Base-by-base conservation (phyloP, 2,888 invertebrate genomes). In the Bhutanitis thaidina region DNA sequence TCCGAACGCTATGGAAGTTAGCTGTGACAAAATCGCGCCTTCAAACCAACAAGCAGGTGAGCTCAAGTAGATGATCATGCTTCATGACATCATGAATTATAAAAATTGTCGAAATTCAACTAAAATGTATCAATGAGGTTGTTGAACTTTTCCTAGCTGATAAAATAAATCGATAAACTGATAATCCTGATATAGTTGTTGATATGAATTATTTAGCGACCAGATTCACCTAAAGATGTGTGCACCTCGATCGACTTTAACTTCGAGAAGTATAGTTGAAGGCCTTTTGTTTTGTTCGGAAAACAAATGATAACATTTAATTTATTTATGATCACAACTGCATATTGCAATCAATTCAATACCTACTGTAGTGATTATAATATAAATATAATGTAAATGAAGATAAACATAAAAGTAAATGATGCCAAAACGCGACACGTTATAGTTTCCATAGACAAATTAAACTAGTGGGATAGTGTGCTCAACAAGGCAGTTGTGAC, bases 21-120 rank as follows among this genome's bases (percentile, higher is more conserved):
- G 69, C 58, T 63, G 63, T 64, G 73, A 75, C 43, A 64, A 64
- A 56, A 60, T 62, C 54, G 54, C 66, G 55, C 64, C 65, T 50
- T 67, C 71, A 49, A 59, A 66, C 45, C 66, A 67, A 59, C 55
- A 70, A 52, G 67, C 84, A 77, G 87, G 87, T 88, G 64, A 82
- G 80, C 64, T 48, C 29, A 29, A 7, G 25, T 10, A 32, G 15
- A 20, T 20, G 20, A 20, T 20, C n/a, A n/a, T n/a, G n/a, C n/a
- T n/a, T n/a, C n/a, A n/a, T 3, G 20, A 20, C 29, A 8, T n/a
- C 7, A 46, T 32, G 36, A 47, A 43, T 29, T 38, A 43, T 29
- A 38, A 25, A 39, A 39, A 27, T 29, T 15, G 14, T 32, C 20
- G 25, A 15, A 39, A 20, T 27, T 25, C 8, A 9, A 27, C 16